A percentile compares a stretch with the other conserved stretches of the same genome.
phyloP scores from a whole-genome alignment of 2,888 invertebrate genomes.

The Phrixothrix hirtus region DNA sequence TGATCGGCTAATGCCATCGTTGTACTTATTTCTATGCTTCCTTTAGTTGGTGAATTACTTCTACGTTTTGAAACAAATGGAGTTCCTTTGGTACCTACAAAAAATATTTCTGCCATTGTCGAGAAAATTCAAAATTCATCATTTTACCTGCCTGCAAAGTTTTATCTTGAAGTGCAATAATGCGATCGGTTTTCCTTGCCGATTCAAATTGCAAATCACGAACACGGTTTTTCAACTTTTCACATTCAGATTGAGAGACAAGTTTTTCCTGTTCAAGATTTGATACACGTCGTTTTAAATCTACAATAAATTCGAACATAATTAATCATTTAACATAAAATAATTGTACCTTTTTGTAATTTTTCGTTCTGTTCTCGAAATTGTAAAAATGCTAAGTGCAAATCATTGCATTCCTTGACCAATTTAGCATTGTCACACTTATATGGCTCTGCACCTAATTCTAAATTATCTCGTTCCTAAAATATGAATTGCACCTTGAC shows the following conservation, averaged over 20 bases:
- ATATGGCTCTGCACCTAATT: constrained; percentile 75
- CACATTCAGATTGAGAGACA: constrained; percentile 59
- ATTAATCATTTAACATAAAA: no score
- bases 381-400: constrained; percentile 69
- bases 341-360: constrained; percentile 61
- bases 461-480: constrained; percentile 71
- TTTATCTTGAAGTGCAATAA: constrained; percentile 16
- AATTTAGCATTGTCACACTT: constrained; percentile 79
- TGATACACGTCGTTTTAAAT: constrained; percentile 58
- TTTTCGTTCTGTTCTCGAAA: constrained; percentile 67
- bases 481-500: constrained; percentile 36
- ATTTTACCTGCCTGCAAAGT: constrained; percentile 14
- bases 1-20: constrained; percentile 49
- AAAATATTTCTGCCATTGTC: no score
- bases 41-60: constrained; percentile 54
- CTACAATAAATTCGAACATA: no score
- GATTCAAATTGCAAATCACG: constrained; percentile 58
- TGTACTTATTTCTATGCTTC: constrained; percentile 56
- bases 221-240: constrained; percentile 65
- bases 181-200: constrained; percentile 29
- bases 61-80: not conserved
- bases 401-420: constrained; percentile 73
- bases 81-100: not conserved
- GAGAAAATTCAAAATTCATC: not conserved
- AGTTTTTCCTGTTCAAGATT: constrained; percentile 62